Evolutionary conservation across 2,888 invertebrate species (phyloP).

Genomic region (Taenaris catops): DNA sequence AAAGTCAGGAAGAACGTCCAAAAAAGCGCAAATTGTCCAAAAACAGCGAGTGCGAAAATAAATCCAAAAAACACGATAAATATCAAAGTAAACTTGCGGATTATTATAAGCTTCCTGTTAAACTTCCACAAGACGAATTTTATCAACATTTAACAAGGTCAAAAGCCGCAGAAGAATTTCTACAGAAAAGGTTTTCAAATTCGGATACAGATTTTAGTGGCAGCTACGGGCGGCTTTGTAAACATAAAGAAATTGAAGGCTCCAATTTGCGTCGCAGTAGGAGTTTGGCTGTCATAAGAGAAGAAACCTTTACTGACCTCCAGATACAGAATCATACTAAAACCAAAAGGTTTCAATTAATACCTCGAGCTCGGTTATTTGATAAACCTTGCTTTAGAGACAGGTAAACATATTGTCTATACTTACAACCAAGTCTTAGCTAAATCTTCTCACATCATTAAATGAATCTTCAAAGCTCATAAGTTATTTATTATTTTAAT

Average conservation of each 20-base stretch:
- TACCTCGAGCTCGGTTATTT: conserved; percentile 89
- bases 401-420: too few species aligned
- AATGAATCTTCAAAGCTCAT: too few species aligned
- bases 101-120: conserved; percentile 66
- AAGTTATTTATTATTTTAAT: too few species aligned
- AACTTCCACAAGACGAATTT: conserved; percentile 72
- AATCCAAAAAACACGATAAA: conserved; percentile 67
- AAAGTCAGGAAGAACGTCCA: conserved; percentile 63
- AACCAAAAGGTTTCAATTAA: conserved; percentile 86
- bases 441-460: too few species aligned
- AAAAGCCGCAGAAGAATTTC: conserved; percentile 65
- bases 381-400: conserved; percentile 87
- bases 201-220: conserved; percentile 70
- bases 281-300: conserved; percentile 88
- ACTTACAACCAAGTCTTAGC: too few species aligned
- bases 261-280: conserved; percentile 83
- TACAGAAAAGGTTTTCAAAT: conserved; percentile 66
- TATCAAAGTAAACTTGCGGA: conserved; percentile 73
- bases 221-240: conserved; percentile 70
- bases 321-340: conserved; percentile 82
- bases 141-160: conserved; percentile 70
- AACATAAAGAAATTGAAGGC: conserved; percentile 69
- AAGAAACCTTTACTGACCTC: conserved; percentile 86
- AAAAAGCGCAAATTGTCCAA: conserved; percentile 66
- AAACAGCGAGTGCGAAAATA: conserved; percentile 55